phyloP scores from a whole-genome alignment of 2,113 vertebrate species.

The Sardina pilchardus region DNA sequence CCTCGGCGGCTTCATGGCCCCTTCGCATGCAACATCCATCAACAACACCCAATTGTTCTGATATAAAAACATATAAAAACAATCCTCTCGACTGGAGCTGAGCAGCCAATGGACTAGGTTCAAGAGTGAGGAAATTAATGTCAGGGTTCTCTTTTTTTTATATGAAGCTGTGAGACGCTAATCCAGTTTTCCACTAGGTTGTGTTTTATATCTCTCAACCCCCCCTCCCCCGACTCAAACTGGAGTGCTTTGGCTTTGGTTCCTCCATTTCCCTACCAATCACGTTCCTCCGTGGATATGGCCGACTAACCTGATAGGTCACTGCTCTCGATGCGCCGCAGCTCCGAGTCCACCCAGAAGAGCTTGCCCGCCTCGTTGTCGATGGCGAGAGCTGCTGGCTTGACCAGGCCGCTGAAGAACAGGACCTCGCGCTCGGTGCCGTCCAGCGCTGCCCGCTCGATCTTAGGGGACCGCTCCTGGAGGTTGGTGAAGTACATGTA shows the following conservation, averaged over 20 bases:
- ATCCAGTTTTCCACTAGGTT: not conserved
- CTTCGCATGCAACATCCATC: constrained; percentile 7
- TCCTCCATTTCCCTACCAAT: too few species aligned
- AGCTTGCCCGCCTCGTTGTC: constrained; percentile 90
- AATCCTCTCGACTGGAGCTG: not conserved
- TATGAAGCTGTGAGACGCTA: not conserved
- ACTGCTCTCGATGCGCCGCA: constrained; percentile 95
- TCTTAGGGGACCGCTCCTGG: constrained; percentile 91
- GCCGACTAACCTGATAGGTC: constrained; percentile 86
- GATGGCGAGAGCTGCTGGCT: constrained; percentile 86
- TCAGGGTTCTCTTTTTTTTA: not conserved
- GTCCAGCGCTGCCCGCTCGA: constrained; percentile 91
- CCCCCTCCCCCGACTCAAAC: too few species aligned
- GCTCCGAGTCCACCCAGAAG: constrained; percentile 96
- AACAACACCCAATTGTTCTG: constrained; percentile 14
- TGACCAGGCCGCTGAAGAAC: constrained; percentile 91
- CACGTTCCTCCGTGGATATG: not conserved
- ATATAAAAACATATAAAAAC: not conserved
- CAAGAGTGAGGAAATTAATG: not conserved
- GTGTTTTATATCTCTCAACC: too few species aligned
- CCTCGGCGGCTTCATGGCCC: not conserved
- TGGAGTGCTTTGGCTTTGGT: not conserved
- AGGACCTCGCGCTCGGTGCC: constrained; percentile 95
- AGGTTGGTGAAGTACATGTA: constrained; percentile 99
- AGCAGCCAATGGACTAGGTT: not conserved